Evolutionary conservation across 2,113 vertebrate species (phyloP), one percentile per base, ranked within the genome.

Genomic region (Aphelocoma coerulescens): DNA sequence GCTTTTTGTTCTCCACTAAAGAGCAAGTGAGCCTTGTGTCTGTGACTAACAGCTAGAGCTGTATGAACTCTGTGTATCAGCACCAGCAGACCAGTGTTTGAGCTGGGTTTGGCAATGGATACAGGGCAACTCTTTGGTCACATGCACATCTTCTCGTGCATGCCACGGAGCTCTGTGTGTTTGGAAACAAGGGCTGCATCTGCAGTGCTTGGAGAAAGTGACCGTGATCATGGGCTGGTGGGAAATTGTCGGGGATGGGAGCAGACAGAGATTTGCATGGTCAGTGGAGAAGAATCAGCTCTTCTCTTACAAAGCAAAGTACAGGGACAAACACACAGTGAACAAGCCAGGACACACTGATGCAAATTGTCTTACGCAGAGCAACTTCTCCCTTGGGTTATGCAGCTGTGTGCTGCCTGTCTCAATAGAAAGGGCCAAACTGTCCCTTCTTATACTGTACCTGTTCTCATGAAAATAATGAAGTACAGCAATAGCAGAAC

Each of bases 151-250:
- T 65, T 23, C 32, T 66, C 2, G 0, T 18, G 26, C 20, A 3
- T 1, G 8, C 24, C 67, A 9, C 0, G 0, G 48, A 58, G 32
- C 57, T 3, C 5, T 24, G 41, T 1, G n/a, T 30, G 27, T 16
- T 44, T 57, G 58, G n/a, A 62, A 72, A 71, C 11, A 41, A 37
- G 65, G 20, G 41, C 20, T 44, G 6, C 48, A 24, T 22, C 57
- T 71, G 27, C 49, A 55, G 21, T 17, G 21, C 68, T 49, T 57
- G n/a, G 46, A 49, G 66, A 75, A 71, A 67, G 32, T 11, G 55
- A 10, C 3, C 35, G n/a, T 46, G 39, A 48, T 66, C 48, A 9
- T 14, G 54, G 21, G 24, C 30, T 1, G 0, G 4, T 44, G 41
- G 59, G 17, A 63, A 80, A 32, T 27, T 52, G 55, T 16, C 6